Evolutionary conservation across 2,888 invertebrate species (phyloP).

Genomic region (Conus canariensis): DNA sequence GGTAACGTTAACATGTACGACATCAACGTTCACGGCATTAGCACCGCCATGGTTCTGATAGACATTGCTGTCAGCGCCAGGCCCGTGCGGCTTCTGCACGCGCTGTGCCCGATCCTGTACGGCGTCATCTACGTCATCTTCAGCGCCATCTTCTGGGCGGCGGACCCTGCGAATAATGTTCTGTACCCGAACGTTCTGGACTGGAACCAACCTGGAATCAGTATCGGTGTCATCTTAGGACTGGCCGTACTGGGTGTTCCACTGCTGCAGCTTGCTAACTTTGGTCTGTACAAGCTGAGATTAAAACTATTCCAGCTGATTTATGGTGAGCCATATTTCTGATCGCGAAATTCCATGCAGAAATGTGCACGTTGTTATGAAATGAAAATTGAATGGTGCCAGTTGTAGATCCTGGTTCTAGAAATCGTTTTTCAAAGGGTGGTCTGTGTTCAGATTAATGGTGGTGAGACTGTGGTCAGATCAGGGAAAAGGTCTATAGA

Average conservation of each 20-base stretch:
- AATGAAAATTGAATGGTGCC: not conserved
- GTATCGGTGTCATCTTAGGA: constrained; percentile 51
- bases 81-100: constrained; percentile 67
- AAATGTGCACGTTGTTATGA: not conserved
- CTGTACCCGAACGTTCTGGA: constrained; percentile 71
- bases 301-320: constrained; percentile 29
- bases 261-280: constrained; percentile 40
- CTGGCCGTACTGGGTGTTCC: constrained; percentile 53
- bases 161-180: constrained; percentile 65
- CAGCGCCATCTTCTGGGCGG: constrained; percentile 67
- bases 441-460: not conserved
- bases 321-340: constrained; percentile 35
- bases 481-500: too few relatives aligned
- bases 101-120: constrained; percentile 62
- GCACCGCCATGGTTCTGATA: constrained; percentile 61
- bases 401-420: not conserved
- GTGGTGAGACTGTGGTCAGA: too few relatives aligned
- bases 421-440: not conserved
- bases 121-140: constrained; percentile 62
- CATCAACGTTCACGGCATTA: constrained; percentile 66
- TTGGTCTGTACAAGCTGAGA: constrained; percentile 40
- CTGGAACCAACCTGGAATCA: constrained; percentile 68
- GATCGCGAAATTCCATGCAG: not conserved
- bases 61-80: constrained; percentile 62
- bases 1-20: constrained; percentile 47